These are phyloP conservation scores for Loris lydekkerianus DNA, from an alignment of 2,797 vertebrate species.

Conservation along the genomic window DNA sequence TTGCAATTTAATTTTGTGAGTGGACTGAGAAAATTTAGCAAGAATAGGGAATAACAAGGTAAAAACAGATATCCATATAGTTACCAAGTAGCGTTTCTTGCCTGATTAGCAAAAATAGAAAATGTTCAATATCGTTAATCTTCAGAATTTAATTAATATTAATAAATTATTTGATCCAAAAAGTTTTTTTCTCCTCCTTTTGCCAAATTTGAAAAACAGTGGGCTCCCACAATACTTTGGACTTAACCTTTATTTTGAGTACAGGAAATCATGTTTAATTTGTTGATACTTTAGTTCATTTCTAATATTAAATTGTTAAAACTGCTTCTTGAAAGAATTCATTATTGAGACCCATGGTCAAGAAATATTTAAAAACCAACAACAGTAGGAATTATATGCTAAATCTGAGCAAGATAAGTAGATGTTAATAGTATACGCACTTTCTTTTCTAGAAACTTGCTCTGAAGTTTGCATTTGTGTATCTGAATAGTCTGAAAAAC, in stretches of 20 bases:
- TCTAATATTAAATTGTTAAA: constrained; percentile 12
- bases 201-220: not conserved
- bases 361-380: not conserved
- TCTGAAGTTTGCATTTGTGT: not conserved
- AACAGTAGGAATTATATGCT: not conserved
- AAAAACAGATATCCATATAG: not conserved
- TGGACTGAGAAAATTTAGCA: not conserved
- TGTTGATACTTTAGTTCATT: not conserved
- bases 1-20: not conserved
- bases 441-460: constrained; percentile 3
- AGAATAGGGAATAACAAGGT: not conserved
- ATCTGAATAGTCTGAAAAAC: not conserved
- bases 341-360: not conserved
- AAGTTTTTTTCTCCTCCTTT: not conserved
- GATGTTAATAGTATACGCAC: not conserved
- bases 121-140: not conserved
- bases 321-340: not conserved
- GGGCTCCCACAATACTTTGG: not conserved
- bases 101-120: constrained; percentile 1
- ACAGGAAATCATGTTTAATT: not conserved
- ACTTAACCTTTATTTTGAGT: not conserved
- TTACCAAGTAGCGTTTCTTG: not conserved
- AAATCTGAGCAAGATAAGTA: not conserved
- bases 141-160: not conserved
- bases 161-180: not conserved